A percentile compares a stretch with the other conserved stretches of the same genome.
These are phyloP conservation scores for Elaphurus davidianus DNA, from an alignment of 2,113 vertebrate species.

Conservation along the genomic window DNA sequence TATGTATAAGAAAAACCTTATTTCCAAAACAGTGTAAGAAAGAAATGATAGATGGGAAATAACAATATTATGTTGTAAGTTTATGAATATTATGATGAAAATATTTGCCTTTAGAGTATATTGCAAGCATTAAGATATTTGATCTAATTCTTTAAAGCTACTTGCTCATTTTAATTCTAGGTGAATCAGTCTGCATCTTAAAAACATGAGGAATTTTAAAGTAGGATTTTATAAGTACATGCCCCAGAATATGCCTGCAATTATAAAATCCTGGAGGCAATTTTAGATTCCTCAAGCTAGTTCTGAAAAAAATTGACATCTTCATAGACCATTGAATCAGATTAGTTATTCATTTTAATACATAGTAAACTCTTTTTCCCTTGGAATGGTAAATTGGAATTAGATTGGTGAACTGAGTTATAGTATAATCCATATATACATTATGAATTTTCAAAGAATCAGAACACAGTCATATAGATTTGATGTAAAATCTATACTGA, in stretches of 20 bases:
- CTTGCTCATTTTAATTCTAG: not conserved
- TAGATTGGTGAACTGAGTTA: not conserved
- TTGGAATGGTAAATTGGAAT: not conserved
- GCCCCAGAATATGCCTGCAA: not conserved
- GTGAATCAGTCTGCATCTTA: not conserved
- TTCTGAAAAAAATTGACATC: slow-evolving; percentile 52
- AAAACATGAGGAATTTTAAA: not conserved
- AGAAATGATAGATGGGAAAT: not conserved
- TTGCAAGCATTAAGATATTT: not conserved
- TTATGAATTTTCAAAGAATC: not conserved
- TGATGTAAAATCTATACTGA: not conserved
- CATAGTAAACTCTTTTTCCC: not conserved
- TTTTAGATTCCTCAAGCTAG: not conserved
- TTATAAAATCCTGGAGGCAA: slow-evolving; percentile 27
- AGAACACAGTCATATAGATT: not conserved
- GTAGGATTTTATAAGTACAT: not conserved
- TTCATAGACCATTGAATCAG: not conserved
- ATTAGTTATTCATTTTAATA: slow-evolving; percentile 8
- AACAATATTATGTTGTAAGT: not conserved
- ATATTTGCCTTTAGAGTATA: not conserved
- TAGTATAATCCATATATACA: not conserved
- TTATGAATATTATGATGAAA: not conserved
- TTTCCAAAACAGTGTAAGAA: not conserved
- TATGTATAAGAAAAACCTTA: not conserved
- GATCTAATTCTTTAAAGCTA: not conserved